A percentile compares a stretch with the other conserved stretches of the same genome.
phyloP scores from a whole-genome alignment of 2,888 invertebrate species.

The Apocheima hispidaria region DNA sequence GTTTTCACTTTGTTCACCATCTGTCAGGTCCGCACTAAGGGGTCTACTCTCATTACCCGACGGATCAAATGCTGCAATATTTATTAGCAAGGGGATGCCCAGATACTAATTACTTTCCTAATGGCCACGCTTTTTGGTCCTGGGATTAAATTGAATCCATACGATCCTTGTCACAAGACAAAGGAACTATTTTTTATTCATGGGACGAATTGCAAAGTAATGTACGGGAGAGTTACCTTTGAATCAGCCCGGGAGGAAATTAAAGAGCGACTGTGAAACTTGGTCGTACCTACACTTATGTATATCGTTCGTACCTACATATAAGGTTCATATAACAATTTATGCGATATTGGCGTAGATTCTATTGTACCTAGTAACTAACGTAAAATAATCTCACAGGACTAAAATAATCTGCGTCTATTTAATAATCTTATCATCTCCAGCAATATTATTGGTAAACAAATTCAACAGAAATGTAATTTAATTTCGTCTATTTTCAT shows the following conservation, averaged over 20 bases:
- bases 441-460: too few species aligned
- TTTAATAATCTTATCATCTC: too few species aligned
- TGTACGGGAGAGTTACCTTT: slow-evolving; percentile 27
- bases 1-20: slow-evolving; percentile 7
- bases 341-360: not conserved
- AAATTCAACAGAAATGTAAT: too few species aligned
- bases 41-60: slow-evolving; percentile 45
- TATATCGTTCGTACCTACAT: slow-evolving; percentile 3
- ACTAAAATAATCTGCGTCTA: too few species aligned
- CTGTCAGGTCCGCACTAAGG: slow-evolving; percentile 14
- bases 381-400: too few species aligned
- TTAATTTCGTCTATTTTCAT: too few species aligned
- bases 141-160: slow-evolving; percentile 40
- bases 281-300: not conserved
- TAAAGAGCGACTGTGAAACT: slow-evolving; percentile 22
- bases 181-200: slow-evolving; percentile 37
- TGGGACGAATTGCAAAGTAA: slow-evolving; percentile 27
- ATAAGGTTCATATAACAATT: not conserved
- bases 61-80: slow-evolving; percentile 63
- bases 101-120: slow-evolving; percentile 66
- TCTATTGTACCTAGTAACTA: too few species aligned
- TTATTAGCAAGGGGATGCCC: slow-evolving; percentile 58
- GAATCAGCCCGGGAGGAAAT: slow-evolving; percentile 25
- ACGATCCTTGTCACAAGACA: slow-evolving; percentile 35
- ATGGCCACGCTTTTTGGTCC: slow-evolving; percentile 51